Conservation (phyloP, 2,888 invertebrate species). For the Gerris lacustris region DNA sequence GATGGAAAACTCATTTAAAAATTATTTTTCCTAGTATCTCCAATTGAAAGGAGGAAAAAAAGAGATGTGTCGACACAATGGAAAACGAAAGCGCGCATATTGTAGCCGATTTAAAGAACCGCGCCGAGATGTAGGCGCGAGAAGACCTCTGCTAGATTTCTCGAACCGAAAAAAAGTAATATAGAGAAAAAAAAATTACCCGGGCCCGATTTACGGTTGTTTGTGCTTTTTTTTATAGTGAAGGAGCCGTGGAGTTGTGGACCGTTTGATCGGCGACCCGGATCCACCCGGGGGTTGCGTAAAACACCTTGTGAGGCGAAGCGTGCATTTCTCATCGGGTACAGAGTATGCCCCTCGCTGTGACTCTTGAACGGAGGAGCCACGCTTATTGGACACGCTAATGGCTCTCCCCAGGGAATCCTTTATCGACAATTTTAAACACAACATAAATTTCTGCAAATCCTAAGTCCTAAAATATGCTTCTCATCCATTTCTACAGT, state of each 20-base stretch:
- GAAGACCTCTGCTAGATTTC: not conserved
- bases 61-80: not conserved
- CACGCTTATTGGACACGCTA: slow-evolving; percentile 5
- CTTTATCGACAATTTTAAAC: not conserved
- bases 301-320: slow-evolving; percentile 5
- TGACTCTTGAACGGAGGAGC: not conserved
- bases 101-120: not conserved
- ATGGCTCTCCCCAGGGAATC: not conserved
- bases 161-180: not conserved
- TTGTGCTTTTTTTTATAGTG: not conserved
- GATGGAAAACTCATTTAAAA: too few species aligned
- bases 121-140: too few species aligned
- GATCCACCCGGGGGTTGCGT: slow-evolving; percentile 3
- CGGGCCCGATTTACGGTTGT: not conserved
- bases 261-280: slow-evolving; percentile 5
- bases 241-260: not conserved
- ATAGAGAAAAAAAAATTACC: not conserved
- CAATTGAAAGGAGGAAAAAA: too few species aligned
- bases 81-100: slow-evolving; percentile 3
- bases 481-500: too few species aligned
- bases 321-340: not conserved
- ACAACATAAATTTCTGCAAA: too few species aligned
- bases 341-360: not conserved
- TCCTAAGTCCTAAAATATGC: too few species aligned
- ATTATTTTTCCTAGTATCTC: too few species aligned